A percentile compares a stretch with the other conserved stretches of the same genome.
phyloP scores from a whole-genome alignment of 2,113 vertebrate species.

The Zapus hudsonius region DNA sequence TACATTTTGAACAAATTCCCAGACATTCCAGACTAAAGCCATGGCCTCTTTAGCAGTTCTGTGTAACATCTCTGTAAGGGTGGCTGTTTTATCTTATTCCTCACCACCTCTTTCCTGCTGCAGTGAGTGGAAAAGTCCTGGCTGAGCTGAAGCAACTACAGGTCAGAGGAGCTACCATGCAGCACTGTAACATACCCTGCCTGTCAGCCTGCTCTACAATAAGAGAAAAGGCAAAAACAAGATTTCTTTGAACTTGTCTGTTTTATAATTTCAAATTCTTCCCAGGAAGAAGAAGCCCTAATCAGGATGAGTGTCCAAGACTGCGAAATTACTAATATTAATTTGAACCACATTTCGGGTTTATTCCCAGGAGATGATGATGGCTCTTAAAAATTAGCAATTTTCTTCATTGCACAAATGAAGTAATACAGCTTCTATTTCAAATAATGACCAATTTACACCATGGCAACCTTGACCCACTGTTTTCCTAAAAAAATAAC shows the following conservation, averaged over 20 bases:
- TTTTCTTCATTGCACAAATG: conserved; percentile 40
- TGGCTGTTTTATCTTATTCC: neutral
- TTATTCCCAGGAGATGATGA: conserved; percentile 58
- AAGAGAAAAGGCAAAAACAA: conserved; percentile 7
- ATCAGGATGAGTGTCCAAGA: neutral
- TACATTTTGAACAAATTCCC: neutral
- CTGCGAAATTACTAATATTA: conserved; percentile 46
- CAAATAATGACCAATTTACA: conserved; percentile 17
- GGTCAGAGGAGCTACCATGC: rapidly evolving
- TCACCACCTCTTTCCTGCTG: neutral
- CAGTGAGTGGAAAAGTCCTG: neutral
- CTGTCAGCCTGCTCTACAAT: neutral
- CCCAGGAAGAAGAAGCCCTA: conserved; percentile 39
- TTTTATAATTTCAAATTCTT: conserved; percentile 13
- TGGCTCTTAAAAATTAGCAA: conserved; percentile 59
- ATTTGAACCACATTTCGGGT: conserved; percentile 56
- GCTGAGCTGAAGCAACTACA: neutral
- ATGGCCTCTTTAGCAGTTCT: neutral
- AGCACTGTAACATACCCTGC: rapidly evolving
- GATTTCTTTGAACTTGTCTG: neutral
- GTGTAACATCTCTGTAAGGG: neutral
- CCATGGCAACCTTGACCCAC: neutral
- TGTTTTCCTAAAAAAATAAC: conserved; percentile 49
- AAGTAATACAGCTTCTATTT: conserved; percentile 10
- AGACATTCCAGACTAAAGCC: neutral